These are phyloP conservation scores for Drosophila fuyamai DNA, from an alignment of 1,140 invertebrate species.

Conservation along the genomic window DNA sequence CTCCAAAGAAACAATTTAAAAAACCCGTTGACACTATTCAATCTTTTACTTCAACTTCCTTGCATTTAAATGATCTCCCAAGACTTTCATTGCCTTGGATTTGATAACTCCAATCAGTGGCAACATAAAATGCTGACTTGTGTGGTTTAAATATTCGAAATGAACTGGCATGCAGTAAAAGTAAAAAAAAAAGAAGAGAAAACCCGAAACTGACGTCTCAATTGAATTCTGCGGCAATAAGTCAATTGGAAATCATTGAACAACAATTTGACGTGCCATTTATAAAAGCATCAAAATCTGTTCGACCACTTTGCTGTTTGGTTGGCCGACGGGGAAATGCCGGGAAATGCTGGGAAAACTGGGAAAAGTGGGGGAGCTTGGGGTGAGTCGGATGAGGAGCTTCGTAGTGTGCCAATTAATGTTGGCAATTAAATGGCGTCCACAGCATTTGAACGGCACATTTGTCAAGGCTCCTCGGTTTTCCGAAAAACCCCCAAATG, in stretches of 20 bases:
- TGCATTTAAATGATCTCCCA: neutral
- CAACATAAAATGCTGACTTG: constrained; percentile 4
- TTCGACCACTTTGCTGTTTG: constrained; percentile 9
- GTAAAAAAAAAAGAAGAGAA: neutral
- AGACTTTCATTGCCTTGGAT: constrained; percentile 1
- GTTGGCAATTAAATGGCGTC: constrained; percentile 47
- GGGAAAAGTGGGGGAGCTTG: neutral
- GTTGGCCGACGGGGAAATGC: neutral
- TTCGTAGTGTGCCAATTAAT: constrained; percentile 47
- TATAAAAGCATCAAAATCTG: constrained; percentile 40
- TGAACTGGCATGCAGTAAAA: neutral
- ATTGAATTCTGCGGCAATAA: constrained; percentile 39
- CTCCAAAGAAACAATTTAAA: too few species aligned
- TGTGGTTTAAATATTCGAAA: constrained; percentile 13
- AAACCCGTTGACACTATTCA: neutral
- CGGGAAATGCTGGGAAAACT: neutral
- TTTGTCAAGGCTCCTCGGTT: constrained; percentile 29
- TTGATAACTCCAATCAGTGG: constrained; percentile 15
- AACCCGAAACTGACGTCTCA: constrained; percentile 10
- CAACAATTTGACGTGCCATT: constrained; percentile 41
- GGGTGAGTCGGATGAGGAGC: neutral
- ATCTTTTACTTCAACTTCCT: constrained; percentile 9
- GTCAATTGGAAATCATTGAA: constrained; percentile 44
- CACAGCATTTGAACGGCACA: constrained; percentile 38
- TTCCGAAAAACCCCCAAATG: neutral